phyloP scores from a whole-genome alignment of 2,797 vertebrate genomes.

The Euthynnus affinis region DNA sequence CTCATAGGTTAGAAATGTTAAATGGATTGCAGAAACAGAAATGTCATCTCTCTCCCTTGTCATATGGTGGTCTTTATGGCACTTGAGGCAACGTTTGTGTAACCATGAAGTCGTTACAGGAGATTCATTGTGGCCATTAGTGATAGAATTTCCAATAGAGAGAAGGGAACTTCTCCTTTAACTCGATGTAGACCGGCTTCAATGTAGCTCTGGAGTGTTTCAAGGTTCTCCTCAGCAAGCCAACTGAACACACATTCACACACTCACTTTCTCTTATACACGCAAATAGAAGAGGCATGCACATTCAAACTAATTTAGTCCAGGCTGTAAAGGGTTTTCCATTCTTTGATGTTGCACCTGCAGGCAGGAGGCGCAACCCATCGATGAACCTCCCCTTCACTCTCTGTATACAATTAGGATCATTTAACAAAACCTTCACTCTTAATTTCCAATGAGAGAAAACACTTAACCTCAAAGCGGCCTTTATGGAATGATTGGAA shows the following conservation, averaged over 20 bases:
- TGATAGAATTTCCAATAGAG: constrained; percentile 65
- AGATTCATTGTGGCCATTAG: constrained; percentile 49
- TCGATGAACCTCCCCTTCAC: constrained; percentile 49
- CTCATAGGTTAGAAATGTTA: constrained; percentile 15
- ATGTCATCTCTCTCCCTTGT: constrained; percentile 34
- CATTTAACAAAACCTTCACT: constrained; percentile 32
- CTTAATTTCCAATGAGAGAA: constrained; percentile 38
- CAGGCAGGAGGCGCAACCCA: constrained; percentile 16
- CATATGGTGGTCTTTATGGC: constrained; percentile 15
- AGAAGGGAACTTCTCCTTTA: constrained; percentile 40
- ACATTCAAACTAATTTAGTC: constrained; percentile 8
- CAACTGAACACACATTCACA: constrained; percentile 31
- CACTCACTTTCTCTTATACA: constrained; percentile 13
- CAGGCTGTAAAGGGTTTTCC: constrained; percentile 45
- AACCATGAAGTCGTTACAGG: constrained; percentile 39
- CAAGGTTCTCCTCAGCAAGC: constrained; percentile 38
- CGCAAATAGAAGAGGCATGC: constrained; percentile 5
- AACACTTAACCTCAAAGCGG: constrained; percentile 31
- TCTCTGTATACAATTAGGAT: constrained; percentile 38
- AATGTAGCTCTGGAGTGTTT: constrained; percentile 53
- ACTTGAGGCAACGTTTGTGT: constrained; percentile 25
- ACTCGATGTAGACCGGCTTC: not conserved
- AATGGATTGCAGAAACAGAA: constrained; percentile 45
- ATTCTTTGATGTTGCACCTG: constrained; percentile 57
- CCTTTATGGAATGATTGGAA: not conserved